Base-by-base conservation (phyloP, 2,113 vertebrate genomes). In the Ochotona princeps region DNA sequence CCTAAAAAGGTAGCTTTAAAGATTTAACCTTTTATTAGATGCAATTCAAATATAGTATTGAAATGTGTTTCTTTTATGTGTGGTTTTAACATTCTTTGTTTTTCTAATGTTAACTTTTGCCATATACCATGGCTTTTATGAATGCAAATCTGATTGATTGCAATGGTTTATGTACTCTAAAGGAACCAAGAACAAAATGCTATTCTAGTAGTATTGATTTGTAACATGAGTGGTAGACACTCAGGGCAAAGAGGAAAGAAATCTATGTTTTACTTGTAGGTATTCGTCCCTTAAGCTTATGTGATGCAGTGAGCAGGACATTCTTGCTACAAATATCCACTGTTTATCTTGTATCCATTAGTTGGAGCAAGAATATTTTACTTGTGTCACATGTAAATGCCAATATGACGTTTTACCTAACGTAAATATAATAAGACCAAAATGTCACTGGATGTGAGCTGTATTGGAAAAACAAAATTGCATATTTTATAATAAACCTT, bases 271-370 rank as follows among this genome's bases (percentile, higher is more conserved):
- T 86, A 47, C n/a, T 95, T 84, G 65, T 21, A 90, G 87, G 92
- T 86, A n/a, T 63, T 83, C 96, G 90, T 95, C 86, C 94, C 93
- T 96, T 91, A 95, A 96, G 88, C 79, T 94, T 95, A 80, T 65
- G 83, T 78, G 96, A 60, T 69, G 96, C 91, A 94, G 73, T 92
- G 96, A 97, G 96, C 82, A 97, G 69, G 90, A 47, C 47, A 95
- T 97, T 87, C 14, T 78, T 35, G 57, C 92, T 75, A 51, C 93
- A 91, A 96, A 95, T 73, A 94, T 84, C 92, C 96, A 84, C 83
- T 87, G n/a, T 63, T 51, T 92, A 93, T 82, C 78, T 92, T 96
- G 63, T 49, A 54, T 96, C 95, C 67, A 89, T 35, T 89, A 94
- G 83, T 96, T 51, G 38, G 72, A 84, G 60, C 12, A 70, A 76